phyloP scores from a whole-genome alignment of 2,113 vertebrate species.

The Danionella cerebrum region DNA sequence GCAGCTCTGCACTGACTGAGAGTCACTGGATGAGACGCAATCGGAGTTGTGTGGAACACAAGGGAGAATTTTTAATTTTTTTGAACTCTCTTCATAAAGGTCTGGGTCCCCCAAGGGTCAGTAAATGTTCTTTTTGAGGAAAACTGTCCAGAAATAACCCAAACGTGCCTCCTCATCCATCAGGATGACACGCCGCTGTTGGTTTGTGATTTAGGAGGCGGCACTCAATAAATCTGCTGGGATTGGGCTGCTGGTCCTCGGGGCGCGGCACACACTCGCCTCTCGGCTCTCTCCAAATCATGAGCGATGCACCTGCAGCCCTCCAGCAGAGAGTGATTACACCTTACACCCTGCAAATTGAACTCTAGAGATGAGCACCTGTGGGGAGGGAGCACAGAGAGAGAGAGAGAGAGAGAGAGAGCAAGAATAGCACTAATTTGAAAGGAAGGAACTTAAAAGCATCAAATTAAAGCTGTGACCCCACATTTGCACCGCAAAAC shows the following conservation, averaged over 20 bases:
- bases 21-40: no score
- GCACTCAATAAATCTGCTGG: slow-evolving; percentile 36
- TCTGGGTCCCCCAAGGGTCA: no score
- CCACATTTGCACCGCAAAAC: neutral
- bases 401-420: no score
- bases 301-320: slow-evolving; percentile 52
- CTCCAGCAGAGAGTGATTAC: slow-evolving; percentile 55
- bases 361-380: slow-evolving; percentile 43
- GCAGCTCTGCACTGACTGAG: no score
- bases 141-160: slow-evolving; percentile 48
- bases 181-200: slow-evolving; percentile 37
- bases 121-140: no score
- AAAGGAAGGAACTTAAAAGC: neutral
- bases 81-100: no score
- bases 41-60: no score
- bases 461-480: neutral
- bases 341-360: slow-evolving; percentile 51
- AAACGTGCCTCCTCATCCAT: slow-evolving; percentile 35
- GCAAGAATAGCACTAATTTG: no score
- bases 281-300: slow-evolving; percentile 46
- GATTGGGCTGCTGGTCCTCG: slow-evolving; percentile 20
- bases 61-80: no score
- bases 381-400: neutral
- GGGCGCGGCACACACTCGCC: neutral
- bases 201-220: slow-evolving; percentile 37